These are phyloP conservation scores for Podarcis muralis DNA, from an alignment of 2,113 vertebrate species.

Conservation along the genomic window DNA sequence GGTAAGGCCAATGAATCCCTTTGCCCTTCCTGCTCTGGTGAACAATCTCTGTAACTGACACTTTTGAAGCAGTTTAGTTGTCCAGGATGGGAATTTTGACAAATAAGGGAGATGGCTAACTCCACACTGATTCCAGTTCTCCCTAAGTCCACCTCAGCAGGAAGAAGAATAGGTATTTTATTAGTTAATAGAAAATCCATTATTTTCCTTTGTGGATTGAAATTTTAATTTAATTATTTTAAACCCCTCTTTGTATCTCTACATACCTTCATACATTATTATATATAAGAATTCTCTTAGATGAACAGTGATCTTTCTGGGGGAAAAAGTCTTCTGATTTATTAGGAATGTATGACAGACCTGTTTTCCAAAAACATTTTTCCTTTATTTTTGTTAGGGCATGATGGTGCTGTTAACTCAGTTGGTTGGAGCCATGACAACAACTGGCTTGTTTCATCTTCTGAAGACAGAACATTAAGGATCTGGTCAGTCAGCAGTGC, in stretches of 20 bases:
- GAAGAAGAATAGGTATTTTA: not conserved
- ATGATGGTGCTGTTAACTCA: slow-evolving; percentile 81
- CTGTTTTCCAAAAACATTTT: not conserved
- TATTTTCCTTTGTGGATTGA: not conserved
- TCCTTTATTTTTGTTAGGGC: slow-evolving; percentile 74
- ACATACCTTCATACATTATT: not conserved
- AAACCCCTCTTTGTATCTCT: slow-evolving; percentile 2
- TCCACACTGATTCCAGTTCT: not conserved
- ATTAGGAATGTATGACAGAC: not conserved
- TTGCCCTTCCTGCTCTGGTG: not conserved
- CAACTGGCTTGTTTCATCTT: slow-evolving; percentile 82
- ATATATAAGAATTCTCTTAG: not conserved
- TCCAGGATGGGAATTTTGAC: not conserved
- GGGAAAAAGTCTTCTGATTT: not conserved
- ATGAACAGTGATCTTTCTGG: not conserved
- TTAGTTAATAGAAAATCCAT: not conserved
- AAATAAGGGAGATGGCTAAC: not conserved
- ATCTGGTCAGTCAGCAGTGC: slow-evolving; percentile 78
- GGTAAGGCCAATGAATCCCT: not conserved
- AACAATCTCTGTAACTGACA: not conserved
- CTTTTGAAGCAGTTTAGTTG: not conserved
- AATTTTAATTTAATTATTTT: slow-evolving; percentile 13
- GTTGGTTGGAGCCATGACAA: slow-evolving; percentile 86
- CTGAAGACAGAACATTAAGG: slow-evolving; percentile 81
- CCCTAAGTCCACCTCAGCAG: not conserved